These are phyloP conservation scores for Varanus salvator DNA, from an alignment of 2,113 vertebrate genomes.

Conservation along the genomic window DNA sequence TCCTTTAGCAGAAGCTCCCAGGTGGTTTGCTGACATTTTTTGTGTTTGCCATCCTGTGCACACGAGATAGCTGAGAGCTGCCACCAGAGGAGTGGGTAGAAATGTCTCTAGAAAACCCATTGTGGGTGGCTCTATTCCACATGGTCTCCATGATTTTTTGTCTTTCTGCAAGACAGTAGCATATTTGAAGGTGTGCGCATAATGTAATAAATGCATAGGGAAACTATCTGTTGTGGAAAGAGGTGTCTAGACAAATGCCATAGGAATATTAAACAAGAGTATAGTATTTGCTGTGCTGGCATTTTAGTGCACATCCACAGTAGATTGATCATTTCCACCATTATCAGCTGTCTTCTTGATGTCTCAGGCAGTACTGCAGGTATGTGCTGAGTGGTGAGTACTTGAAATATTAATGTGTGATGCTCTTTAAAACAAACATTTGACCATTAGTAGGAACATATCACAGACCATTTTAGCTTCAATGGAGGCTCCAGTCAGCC, in stretches of 20 bases:
- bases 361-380: slow-evolving; percentile 8
- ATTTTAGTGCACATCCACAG: slow-evolving; percentile 8
- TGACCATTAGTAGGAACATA: slow-evolving; percentile 1
- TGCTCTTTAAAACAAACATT: slow-evolving; percentile 20
- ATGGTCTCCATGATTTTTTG: background rate
- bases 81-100: background rate
- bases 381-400: slow-evolving; percentile 11
- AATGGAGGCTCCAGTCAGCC: slow-evolving; percentile 18
- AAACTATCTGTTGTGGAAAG: background rate
- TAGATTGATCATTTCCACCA: slow-evolving; percentile 25
- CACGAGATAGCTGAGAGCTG: background rate
- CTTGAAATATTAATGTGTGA: slow-evolving; percentile 40
- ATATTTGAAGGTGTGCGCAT: background rate
- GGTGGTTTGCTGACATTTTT: background rate
- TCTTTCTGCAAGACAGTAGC: background rate
- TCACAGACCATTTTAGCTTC: slow-evolving; percentile 6
- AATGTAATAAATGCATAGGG: slow-evolving; percentile 7
- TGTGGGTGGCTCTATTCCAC: background rate
- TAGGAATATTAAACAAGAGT: background rate
- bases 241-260: slow-evolving; percentile 22
- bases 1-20: background rate
- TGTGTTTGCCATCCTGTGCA: background rate
- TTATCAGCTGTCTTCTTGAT: slow-evolving; percentile 4
- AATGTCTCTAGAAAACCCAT: background rate
- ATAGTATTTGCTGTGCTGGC: slow-evolving; percentile 23